These are phyloP conservation scores for Bombus difficillimus DNA, from an alignment of 1,140 invertebrate genomes.

Conservation along the genomic window DNA sequence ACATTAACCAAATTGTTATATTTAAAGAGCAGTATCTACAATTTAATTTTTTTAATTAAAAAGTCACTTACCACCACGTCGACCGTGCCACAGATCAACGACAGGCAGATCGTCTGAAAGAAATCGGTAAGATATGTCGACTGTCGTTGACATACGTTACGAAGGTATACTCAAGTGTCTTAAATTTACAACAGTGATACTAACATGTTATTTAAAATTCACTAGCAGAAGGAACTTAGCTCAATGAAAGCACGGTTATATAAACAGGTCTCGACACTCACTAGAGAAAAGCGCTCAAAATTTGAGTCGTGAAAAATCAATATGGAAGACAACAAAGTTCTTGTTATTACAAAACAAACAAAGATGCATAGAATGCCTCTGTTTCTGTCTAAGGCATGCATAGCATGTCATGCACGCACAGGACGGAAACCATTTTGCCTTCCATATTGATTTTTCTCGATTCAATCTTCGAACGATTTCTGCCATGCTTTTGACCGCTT, in stretches of 20 bases:
- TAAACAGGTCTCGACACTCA: no score
- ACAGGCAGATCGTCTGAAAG: slow-evolving; percentile 65
- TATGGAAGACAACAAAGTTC: no score
- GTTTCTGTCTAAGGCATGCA: no score
- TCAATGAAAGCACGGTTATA: no score
- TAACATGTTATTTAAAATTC: slow-evolving; percentile 41
- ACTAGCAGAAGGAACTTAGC: slow-evolving; percentile 1
- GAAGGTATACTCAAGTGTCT: slow-evolving; percentile 43
- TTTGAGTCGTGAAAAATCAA: no score
- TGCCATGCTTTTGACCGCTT: no score
- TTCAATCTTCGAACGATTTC: no score
- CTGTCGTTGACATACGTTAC: slow-evolving; percentile 55
- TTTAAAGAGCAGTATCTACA: background rate
- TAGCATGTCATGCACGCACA: background rate
- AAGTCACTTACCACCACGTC: slow-evolving; percentile 53
- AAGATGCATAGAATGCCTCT: no score
- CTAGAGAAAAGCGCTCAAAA: no score
- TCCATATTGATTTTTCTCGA: background rate
- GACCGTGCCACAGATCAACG: slow-evolving; percentile 69
- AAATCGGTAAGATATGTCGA: slow-evolving; percentile 45
- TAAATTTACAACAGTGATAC: slow-evolving; percentile 25
- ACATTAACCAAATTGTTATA: background rate
- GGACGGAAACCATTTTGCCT: background rate
- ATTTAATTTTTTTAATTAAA: background rate
- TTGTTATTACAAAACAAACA: no score